Base-by-base conservation (phyloP, 2,113 vertebrate genomes). In the Dipodomys merriami region DNA sequence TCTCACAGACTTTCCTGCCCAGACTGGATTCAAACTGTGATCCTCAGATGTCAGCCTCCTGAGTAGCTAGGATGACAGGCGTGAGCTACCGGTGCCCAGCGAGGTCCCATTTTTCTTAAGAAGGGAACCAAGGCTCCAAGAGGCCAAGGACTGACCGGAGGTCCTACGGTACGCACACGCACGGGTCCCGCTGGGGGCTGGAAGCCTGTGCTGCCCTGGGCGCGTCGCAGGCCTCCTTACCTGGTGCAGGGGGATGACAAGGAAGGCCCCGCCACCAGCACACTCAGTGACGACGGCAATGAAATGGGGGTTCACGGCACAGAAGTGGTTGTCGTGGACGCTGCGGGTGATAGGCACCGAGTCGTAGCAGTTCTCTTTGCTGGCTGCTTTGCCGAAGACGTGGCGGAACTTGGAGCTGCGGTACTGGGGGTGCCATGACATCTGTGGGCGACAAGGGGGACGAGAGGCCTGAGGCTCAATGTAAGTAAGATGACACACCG, bases 291-390 rank as follows among this genome's bases (percentile, higher is more conserved):
- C 99, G 19, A 99, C 98, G 0, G 99, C 99, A 0, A 99, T 97
- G 98, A 99, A 99, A 97, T 95, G 96, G 68, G 99, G 99, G 95
- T 99, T 99, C 91, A 99, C 99, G 0, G 99, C 98, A 0, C 99
- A 99, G 98, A 99, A 99, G 68, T 99, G 98, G 97, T 99, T 99
- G 98, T 99, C 99, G 0, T 99, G 99, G 96, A 99, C 99, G 0
- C 99, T 98, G 74, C 62, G 97, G 19, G 99, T 99, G 98, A 99
- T 99, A 88, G 99, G 98, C 93, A 99, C 98, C 0, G 98, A 96
- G 68, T 98, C 98, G 0, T 99, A 99, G 97, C 99, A 98, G 84
- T 98, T 98, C 20, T 98, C 99, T 93, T 98, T 99, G 95, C 96
- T 98, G 94, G 98, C 98, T 0, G 99, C 79, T 86, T 99, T 99